Percentiles rank a stretch among this genome's conserved stretches.
These are phyloP conservation scores for Copidosoma floridanum DNA, from an alignment of 1,140 invertebrate genomes.

Conservation along the genomic window DNA sequence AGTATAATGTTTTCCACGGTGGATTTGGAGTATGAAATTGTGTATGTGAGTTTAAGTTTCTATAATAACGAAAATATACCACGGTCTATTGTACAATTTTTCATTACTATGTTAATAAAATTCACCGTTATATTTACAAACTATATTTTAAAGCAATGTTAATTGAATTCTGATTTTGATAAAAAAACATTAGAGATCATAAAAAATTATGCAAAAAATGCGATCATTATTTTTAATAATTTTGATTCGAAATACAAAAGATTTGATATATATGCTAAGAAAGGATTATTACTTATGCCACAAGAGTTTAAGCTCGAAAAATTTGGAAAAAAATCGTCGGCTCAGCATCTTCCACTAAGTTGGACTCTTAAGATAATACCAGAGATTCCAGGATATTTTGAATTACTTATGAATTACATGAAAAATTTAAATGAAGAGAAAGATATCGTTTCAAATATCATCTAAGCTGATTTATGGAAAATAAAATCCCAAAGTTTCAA, in stretches of 20 bases:
- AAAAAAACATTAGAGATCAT: not conserved
- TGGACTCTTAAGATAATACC: constrained; percentile 48
- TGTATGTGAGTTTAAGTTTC: not conserved
- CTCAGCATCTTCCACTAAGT: constrained; percentile 31
- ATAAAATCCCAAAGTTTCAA: not conserved
- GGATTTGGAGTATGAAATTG: not conserved
- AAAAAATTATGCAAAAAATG: not conserved
- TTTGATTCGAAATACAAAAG: constrained; percentile 2
- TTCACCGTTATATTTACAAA: not conserved
- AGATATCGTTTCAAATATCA: constrained; percentile 2
- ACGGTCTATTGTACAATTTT: constrained; percentile 2
- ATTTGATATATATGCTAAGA: constrained; percentile 6
- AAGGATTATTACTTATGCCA: not conserved
- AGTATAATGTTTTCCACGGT: not conserved
- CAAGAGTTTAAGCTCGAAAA: not conserved
- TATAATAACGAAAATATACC: constrained; percentile 9
- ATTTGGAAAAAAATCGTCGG: not conserved
- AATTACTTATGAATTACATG: not conserved
- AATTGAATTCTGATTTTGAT: no score
- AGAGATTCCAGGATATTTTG: not conserved
- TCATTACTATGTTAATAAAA: not conserved
- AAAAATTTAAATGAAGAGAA: not conserved
- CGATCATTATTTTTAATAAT: not conserved
- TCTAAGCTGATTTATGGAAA: constrained; percentile 11
- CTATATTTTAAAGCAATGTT: no score